phyloP scores from a whole-genome alignment of 2,888 invertebrate species.

The Eustalomyia histrio region DNA sequence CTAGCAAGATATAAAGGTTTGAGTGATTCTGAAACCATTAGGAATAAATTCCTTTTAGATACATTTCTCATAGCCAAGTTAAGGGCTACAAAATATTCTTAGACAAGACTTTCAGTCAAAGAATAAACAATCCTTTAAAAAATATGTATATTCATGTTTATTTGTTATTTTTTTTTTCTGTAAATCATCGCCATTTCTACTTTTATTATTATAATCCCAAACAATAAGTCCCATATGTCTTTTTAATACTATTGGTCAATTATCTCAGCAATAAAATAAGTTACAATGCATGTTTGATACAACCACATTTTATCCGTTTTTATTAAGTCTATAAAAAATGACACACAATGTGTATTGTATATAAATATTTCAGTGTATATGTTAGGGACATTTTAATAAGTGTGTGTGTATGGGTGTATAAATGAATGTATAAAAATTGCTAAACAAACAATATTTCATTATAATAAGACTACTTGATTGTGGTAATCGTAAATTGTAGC shows the following conservation, averaged over 20 bases:
- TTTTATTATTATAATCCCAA: slow-evolving; percentile 52
- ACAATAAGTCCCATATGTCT: slow-evolving; percentile 63
- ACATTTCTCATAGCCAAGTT: too few relatives aligned
- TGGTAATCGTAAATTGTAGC: slow-evolving; percentile 57
- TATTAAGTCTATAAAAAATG: slow-evolving; percentile 59
- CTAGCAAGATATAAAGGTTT: too few relatives aligned
- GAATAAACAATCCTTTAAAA: not conserved
- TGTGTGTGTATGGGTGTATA: slow-evolving; percentile 9
- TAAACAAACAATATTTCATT: slow-evolving; percentile 65
- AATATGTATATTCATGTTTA: not conserved
- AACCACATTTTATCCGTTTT: slow-evolving; percentile 63
- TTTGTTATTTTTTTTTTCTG: slow-evolving; percentile 30
- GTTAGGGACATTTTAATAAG: not conserved
- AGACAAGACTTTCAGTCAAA: too few relatives aligned
- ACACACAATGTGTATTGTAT: slow-evolving; percentile 14
- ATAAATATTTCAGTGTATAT: slow-evolving; percentile 8
- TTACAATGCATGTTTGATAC: slow-evolving; percentile 59
- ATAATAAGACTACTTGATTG: slow-evolving; percentile 64
- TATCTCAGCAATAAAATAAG: slow-evolving; percentile 63
- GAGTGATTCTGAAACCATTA: too few relatives aligned
- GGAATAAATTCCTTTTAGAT: too few relatives aligned
- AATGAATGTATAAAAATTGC: slow-evolving; percentile 51
- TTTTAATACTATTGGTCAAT: slow-evolving; percentile 64
- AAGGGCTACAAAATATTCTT: too few relatives aligned
- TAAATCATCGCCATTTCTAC: slow-evolving; percentile 39